Evolutionary conservation across 2,888 invertebrate species (phyloP), one percentile per base, ranked within the genome.

Genomic region (Nasonia oneida): DNA sequence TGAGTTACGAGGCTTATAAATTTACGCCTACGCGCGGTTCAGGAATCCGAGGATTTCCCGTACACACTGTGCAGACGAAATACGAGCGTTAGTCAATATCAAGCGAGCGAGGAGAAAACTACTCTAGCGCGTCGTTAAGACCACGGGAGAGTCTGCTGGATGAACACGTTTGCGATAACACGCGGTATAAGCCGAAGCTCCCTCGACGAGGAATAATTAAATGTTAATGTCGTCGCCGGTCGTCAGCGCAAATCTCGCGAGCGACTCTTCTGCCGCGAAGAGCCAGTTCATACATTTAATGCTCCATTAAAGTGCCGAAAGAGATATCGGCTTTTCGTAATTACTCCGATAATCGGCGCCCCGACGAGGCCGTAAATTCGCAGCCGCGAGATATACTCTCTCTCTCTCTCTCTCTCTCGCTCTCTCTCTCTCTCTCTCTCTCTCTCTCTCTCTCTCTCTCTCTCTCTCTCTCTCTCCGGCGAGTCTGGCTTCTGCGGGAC

Each of bases 271-370:
- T n/a, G 57, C 23, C 61, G 76, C 15, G 18, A 8, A 29, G 85
- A 81, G 42, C 70, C 78, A 86, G 84, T 86, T 76, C 84, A 84
- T 85, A 87, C 85, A 81, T 87, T 87, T 73, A 85, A 84, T 79
- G 86, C 78, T 80, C 82, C 81, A 87, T 85, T 87, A 87, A 85
- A 81, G 75, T 81, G 83, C 82, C 77, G 75, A 84, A 86, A 85
- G 86, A 83, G 84, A 86, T 85, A 83, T 83, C 85, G 83, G 29
- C 83, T 83, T 87, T 86, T 85, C 81, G 81, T 86, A 83, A 86
- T 85, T 87, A 84, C 85, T 84, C 64, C 81, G 78, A 85, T 87
- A 87, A 87, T 87, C 80, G 76, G 42, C 57, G 47, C 70, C 67
- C 77, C 61, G 70, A 18, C 42, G 70, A 47, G 80, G 64, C 81